Conservation (phyloP, 1,140 invertebrate species). For the Pollicipes pollicipes region DNA sequence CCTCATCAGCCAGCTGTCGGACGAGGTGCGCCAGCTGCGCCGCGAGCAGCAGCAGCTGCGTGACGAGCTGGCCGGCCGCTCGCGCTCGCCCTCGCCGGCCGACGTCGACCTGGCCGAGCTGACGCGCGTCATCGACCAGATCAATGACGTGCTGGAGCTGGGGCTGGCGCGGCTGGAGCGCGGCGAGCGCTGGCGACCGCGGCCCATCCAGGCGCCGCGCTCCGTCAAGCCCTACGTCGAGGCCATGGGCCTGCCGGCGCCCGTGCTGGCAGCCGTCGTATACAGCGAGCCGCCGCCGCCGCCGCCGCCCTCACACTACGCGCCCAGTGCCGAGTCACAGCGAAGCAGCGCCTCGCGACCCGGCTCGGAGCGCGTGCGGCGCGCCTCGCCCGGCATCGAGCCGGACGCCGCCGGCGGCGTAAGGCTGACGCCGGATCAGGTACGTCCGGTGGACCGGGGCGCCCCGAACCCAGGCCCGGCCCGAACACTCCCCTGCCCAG, state of each 20-base stretch:
- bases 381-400: background rate
- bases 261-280: background rate
- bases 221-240: background rate
- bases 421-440: too few species aligned
- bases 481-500: too few species aligned
- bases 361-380: background rate
- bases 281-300: too few species aligned
- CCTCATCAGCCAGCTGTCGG: background rate
- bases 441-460: too few species aligned
- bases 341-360: background rate
- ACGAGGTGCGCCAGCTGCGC: background rate
- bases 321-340: background rate
- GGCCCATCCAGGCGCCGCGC: background rate
- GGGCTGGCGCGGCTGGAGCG: background rate
- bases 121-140: background rate
- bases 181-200: background rate
- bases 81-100: too few species aligned
- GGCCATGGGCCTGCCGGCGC: background rate
- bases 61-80: background rate
- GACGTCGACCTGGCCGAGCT: background rate
- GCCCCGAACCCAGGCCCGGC: too few species aligned
- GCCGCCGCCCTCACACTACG: too few species aligned
- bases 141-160: background rate
- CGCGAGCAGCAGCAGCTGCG: background rate
- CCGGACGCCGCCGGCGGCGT: background rate